These are phyloP conservation scores for Eumacrocentrus americanus DNA, from an alignment of 2,888 invertebrate species.

Conservation along the genomic window DNA sequence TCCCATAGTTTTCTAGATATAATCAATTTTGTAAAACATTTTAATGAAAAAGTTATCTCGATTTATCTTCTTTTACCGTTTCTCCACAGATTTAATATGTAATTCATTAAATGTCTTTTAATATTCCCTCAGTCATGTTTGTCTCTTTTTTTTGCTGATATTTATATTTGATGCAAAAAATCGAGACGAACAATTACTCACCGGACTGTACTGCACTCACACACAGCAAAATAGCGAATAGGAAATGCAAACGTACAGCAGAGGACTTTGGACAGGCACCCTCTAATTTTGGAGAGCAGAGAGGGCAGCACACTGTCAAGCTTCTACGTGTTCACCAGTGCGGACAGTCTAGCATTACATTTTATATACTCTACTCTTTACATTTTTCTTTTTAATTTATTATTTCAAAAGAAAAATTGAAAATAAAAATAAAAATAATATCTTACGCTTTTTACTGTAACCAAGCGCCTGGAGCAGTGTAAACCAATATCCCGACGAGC, in stretches of 20 bases:
- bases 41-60: too few relatives aligned
- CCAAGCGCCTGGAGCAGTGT: too few relatives aligned
- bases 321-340: slow-evolving; percentile 44
- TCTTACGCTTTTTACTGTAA: too few relatives aligned
- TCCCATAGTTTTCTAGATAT: background rate
- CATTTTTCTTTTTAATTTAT: slow-evolving; percentile 41
- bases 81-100: too few relatives aligned
- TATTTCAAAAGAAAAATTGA: slow-evolving; percentile 33
- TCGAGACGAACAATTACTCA: background rate
- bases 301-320: slow-evolving; percentile 52
- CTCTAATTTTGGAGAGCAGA: slow-evolving; percentile 50
- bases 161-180: background rate
- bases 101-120: too few relatives aligned
- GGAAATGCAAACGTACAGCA: slow-evolving; percentile 51
- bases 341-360: slow-evolving; percentile 46
- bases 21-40: too few relatives aligned
- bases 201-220: slow-evolving; percentile 37
- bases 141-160: background rate
- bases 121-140: background rate
- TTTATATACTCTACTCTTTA: too few relatives aligned
- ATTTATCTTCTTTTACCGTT: too few relatives aligned
- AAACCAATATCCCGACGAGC: too few relatives aligned
- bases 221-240: slow-evolving; percentile 52
- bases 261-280: slow-evolving; percentile 52
- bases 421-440: too few relatives aligned